These are phyloP conservation scores for Dryocosmus kuriphilus DNA, from an alignment of 2,888 invertebrate species.

Conservation along the genomic window DNA sequence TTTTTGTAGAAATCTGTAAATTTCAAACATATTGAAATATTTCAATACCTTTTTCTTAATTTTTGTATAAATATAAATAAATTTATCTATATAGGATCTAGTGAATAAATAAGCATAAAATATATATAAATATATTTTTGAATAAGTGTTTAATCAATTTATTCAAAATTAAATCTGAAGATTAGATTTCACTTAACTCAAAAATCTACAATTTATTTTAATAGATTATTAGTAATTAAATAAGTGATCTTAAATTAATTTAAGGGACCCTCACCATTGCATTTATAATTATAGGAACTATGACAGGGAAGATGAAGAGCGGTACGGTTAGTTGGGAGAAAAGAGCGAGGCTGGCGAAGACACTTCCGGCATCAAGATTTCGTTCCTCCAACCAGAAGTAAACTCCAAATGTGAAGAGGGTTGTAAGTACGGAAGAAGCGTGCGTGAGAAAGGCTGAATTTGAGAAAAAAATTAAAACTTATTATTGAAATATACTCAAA, in stretches of 20 bases:
- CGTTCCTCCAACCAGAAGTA: conserved; percentile 82
- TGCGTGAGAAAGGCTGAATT: conserved; percentile 87
- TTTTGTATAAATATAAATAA: neutral
- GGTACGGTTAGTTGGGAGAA: conserved; percentile 91
- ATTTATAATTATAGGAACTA: conserved; percentile 88
- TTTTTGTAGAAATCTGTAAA: conserved; percentile 83
- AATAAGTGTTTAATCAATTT: no score
- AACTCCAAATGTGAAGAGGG: conserved; percentile 86
- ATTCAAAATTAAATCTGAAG: no score
- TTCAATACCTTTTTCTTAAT: neutral
- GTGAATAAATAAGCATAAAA: no score
- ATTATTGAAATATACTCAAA: neutral
- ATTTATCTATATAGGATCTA: neutral
- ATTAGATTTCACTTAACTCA: no score
- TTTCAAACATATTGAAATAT: conserved; percentile 54
- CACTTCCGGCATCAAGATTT: conserved; percentile 84
- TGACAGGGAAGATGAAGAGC: conserved; percentile 88
- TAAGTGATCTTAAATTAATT: neutral
- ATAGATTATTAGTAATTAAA: no score
- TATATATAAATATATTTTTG: no score
- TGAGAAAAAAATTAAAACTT: conserved; percentile 43
- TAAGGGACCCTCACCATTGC: conserved; percentile 81
- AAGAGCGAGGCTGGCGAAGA: conserved; percentile 89
- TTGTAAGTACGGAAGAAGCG: conserved; percentile 86
- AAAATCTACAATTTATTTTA: no score